phyloP scores from a whole-genome alignment of 2,888 invertebrate genomes.

The Drepanosiphum platanoidis region DNA sequence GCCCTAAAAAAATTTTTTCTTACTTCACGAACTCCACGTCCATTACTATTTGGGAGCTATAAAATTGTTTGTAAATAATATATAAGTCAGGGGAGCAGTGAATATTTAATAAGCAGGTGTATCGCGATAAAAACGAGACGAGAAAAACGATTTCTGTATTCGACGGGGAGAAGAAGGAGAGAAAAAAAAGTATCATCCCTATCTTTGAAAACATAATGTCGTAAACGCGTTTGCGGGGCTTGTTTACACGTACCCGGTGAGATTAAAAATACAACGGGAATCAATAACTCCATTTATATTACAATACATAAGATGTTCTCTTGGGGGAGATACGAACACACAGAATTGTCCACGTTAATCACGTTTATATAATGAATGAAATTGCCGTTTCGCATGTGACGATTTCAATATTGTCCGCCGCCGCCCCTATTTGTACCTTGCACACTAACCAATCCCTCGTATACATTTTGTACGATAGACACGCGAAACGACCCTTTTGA shows the following conservation, averaged over 20 bases:
- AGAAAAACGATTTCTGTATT: conserved; percentile 50
- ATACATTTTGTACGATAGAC: conserved; percentile 5
- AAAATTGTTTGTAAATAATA: conserved; percentile 61
- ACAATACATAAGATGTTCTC: background rate
- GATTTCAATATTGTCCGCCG: conserved; percentile 20
- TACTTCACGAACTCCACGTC: conserved; percentile 34
- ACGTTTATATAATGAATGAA: conserved; percentile 2
- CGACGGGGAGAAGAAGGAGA: background rate
- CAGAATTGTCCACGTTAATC: conserved; percentile 22
- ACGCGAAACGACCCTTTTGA: conserved; percentile 44
- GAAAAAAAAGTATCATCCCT: conserved; percentile 14
- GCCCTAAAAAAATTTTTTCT: conserved; percentile 25
- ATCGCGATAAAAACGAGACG: conserved; percentile 54
- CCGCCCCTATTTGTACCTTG: background rate
- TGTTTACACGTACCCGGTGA: background rate
- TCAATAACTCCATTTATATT: conserved; percentile 8
- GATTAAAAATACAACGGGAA: conserved; percentile 26
- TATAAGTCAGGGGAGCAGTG: conserved; percentile 35
- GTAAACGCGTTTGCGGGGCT: background rate
- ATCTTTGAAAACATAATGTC: background rate
- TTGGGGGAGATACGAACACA: background rate
- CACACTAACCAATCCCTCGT: background rate
- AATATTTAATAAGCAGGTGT: conserved; percentile 58
- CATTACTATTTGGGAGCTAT: conserved; percentile 56
- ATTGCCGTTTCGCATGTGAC: conserved; percentile 45